These are phyloP conservation scores for Gymnothorax reevesii DNA, from an alignment of 2,797 vertebrate species.

Conservation along the genomic window DNA sequence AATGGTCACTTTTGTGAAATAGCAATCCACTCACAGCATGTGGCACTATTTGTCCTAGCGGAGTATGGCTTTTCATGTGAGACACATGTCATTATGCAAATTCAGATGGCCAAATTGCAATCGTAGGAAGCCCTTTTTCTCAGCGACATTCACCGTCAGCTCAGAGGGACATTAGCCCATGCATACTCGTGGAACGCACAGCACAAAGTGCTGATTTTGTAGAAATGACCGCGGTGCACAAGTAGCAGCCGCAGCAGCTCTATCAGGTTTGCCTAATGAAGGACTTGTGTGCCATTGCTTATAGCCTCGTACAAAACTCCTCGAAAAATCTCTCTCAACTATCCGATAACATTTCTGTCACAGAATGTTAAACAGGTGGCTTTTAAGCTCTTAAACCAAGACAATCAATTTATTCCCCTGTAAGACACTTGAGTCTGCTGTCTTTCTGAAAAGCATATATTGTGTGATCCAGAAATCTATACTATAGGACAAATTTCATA, in stretches of 20 bases:
- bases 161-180: neutral
- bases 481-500: no score
- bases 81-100: neutral
- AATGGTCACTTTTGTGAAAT: neutral
- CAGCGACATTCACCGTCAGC: neutral
- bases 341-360: neutral
- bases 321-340: neutral
- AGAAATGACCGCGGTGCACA: neutral
- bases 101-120: neutral
- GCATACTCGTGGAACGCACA: neutral
- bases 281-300: neutral
- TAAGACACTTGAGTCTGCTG: no score
- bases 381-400: no score
- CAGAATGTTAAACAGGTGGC: neutral
- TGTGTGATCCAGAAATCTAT: no score
- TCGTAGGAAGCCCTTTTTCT: neutral
- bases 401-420: no score
- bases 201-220: neutral
- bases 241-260: neutral
- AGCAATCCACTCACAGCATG: neutral
- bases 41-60: neutral
- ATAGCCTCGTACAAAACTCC: neutral
- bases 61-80: neutral
- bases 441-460: no score
- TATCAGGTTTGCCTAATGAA: neutral